Conservation (phyloP, 2,797 vertebrate genomes). For the Molossus alvarezi region DNA sequence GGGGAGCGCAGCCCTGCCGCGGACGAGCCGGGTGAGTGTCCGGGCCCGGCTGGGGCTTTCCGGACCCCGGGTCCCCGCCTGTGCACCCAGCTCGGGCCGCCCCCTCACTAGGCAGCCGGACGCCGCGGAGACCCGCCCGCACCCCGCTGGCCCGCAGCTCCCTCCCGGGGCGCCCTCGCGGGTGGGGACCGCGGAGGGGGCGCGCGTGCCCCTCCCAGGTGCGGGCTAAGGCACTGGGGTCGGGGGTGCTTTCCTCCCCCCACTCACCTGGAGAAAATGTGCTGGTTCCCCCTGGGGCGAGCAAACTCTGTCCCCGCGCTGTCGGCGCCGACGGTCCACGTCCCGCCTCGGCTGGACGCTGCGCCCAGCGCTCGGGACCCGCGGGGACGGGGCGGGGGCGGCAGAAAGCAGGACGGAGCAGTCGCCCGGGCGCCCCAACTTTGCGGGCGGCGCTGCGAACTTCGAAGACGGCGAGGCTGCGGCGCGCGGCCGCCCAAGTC, state of each 20-base stretch:
- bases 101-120: not conserved
- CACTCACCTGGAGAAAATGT: slow-evolving; percentile 70
- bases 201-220: not conserved
- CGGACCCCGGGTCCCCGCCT: not conserved
- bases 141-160: not conserved
- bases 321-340: not conserved
- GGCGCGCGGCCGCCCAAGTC: slow-evolving; percentile 72
- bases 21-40: not conserved
- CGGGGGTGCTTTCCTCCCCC: not conserved
- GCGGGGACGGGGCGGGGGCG: not conserved
- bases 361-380: not conserved
- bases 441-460: slow-evolving; percentile 72
- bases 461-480: slow-evolving; percentile 65
- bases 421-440: slow-evolving; percentile 69
- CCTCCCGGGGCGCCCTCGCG: not conserved
- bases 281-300: not conserved
- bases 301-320: not conserved
- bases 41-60: not conserved
- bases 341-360: slow-evolving; percentile 28
- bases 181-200: not conserved
- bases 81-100: not conserved
- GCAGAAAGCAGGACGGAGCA: not conserved
- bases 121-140: not conserved
- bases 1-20: not conserved
- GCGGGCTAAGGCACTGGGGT: not conserved